Conservation (phyloP, 1,140 invertebrate genomes). For the Venustaconcha ellipsiformis region DNA sequence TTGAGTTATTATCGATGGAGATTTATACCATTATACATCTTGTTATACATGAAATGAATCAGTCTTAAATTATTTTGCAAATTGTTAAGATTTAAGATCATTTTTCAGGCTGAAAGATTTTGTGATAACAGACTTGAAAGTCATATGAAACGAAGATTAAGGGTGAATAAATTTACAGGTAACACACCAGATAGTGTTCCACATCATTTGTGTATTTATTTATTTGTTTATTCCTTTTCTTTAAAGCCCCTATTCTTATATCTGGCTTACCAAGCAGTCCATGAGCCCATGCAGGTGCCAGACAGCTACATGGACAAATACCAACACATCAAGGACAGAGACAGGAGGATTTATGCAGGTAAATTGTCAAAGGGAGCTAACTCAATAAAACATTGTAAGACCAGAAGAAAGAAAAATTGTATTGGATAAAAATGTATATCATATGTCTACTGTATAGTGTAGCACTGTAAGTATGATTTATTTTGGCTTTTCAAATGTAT, state of each 20-base stretch:
- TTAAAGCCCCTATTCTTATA: conserved; percentile 63
- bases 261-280: conserved; percentile 60
- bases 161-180: background rate
- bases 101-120: background rate
- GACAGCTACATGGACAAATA: conserved; percentile 62
- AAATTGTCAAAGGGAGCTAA: background rate
- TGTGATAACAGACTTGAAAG: background rate
- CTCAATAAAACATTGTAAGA: no score
- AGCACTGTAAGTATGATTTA: no score
- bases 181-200: background rate
- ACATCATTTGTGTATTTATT: no score
- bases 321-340: conserved; percentile 54
- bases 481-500: no score
- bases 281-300: conserved; percentile 63
- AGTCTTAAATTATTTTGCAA: background rate
- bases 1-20: no score
- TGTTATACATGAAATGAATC: background rate
- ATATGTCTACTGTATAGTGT: conserved; percentile 10
- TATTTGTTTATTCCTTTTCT: background rate
- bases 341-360: conserved; percentile 65
- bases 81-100: background rate
- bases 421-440: background rate
- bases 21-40: no score
- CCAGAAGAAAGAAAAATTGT: no score
- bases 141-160: background rate